Base-by-base conservation (phyloP, 2,113 vertebrate genomes). In the Hiodon alosoides region DNA sequence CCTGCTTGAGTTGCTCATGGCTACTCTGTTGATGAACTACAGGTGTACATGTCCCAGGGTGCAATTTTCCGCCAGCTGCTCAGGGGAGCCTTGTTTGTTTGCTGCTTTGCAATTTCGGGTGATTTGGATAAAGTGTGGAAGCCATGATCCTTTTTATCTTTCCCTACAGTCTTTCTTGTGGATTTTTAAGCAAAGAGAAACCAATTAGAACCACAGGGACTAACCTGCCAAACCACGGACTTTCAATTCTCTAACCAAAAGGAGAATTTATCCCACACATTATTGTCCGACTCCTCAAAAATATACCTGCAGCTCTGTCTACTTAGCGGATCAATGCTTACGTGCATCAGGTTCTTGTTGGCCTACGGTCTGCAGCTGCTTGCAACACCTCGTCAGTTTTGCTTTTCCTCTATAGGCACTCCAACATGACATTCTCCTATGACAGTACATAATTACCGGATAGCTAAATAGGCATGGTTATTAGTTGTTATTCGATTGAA, bases 31-130 rank as follows among this genome's bases (percentile, higher is more conserved):
- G n/a, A 55, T 66, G 16, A 9, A 3, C 51, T 53, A 46, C 61
- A 55, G 31, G 64, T 66, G 55, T 17, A 57, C 16, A 16, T 64
- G 61, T 73, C 72, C 72, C 60, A 65, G 16, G 50, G 60, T 52
- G 16, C 54, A 53, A 73, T 65, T 64, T 65, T 55, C 72, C 72
- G 65, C 50, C 16, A 16, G 16, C 50, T 52, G 57, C 31, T 52
- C 17, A 71, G 31, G 47, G 55, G 57, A 46, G 54, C 54, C 54
- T 16, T 59, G 70, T 52, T 71, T 60, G 55, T 60, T 60, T 51
- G 17, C 57, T 60, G 31, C 14, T 71, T 9, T 71, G 46, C n/a
- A 50, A 16, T n/a, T 60, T 7, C 54, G 10, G 54, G 5, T 10
- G 5, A 10, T 57, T 7, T 7, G 54, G 54, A 57, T 5, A 57